Conservation (phyloP, 53 echinoderm and acorn worm genomes). For the Echinarachnius parma region DNA sequence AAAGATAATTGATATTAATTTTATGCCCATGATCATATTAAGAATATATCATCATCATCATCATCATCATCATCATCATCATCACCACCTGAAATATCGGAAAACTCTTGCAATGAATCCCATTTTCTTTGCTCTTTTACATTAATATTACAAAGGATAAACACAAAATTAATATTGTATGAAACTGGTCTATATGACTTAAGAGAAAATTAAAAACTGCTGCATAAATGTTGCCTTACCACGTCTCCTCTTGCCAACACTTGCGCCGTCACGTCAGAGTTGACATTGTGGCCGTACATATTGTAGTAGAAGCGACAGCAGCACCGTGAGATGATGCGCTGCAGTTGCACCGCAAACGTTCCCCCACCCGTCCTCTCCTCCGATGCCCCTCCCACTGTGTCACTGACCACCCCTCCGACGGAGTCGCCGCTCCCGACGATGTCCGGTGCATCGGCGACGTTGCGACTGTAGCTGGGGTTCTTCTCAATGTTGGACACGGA, state of each 20-base stretch:
- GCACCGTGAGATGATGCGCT: constrained; percentile 85
- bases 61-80: constrained; percentile 4
- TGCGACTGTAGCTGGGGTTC: constrained; percentile 55
- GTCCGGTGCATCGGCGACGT: constrained; percentile 72
- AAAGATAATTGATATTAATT: too few species aligned
- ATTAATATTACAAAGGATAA: too few species aligned
- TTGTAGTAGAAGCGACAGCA: constrained; percentile 91
- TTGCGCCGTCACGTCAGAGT: constrained; percentile 75
- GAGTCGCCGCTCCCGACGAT: constrained; percentile 99
- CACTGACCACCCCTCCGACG: constrained; percentile 94
- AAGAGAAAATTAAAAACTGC: too few species aligned
- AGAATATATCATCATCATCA: neutral
- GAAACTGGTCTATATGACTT: too few species aligned
- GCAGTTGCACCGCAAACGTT: constrained; percentile 92
- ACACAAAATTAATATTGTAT: too few species aligned
- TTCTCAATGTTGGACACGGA: constrained; percentile 83
- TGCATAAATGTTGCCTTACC: too few species aligned
- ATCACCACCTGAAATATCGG: neutral
- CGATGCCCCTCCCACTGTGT: constrained; percentile 82
- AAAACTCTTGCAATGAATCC: too few species aligned
- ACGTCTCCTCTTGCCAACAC: constrained; percentile 56
- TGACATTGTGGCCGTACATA: constrained; percentile 77
- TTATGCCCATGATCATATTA: neutral
- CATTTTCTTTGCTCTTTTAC: too few species aligned
- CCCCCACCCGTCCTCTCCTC: constrained; percentile 62